These are phyloP conservation scores for Cervus canadensis DNA, from an alignment of 2,113 vertebrate genomes.

Conservation along the genomic window DNA sequence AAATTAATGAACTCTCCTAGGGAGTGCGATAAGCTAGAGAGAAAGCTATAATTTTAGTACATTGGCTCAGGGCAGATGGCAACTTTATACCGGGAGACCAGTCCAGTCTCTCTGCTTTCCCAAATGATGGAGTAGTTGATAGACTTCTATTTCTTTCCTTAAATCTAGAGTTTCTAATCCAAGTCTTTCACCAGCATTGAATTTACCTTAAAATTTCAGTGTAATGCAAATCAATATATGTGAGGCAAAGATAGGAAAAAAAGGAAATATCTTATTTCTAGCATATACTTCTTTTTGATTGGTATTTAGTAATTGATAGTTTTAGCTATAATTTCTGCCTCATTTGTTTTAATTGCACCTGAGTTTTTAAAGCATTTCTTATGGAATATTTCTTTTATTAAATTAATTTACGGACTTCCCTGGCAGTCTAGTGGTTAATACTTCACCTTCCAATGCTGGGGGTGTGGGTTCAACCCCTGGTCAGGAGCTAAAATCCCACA, in stretches of 20 bases:
- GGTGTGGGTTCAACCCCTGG: not conserved
- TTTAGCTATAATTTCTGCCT: not conserved
- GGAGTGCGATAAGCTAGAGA: not conserved
- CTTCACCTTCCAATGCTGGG: not conserved
- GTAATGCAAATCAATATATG: not conserved
- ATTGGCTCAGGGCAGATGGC: not conserved
- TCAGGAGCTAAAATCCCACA: not conserved
- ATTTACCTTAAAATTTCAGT: not conserved
- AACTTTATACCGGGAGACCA: not conserved
- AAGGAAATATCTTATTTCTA: not conserved
- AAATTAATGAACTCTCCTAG: constrained; percentile 2
- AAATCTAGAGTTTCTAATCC: not conserved
- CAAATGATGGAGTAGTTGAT: not conserved
- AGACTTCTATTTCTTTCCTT: not conserved
- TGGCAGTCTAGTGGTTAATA: not conserved
- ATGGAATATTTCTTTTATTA: not conserved
- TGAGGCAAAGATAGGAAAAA: not conserved
- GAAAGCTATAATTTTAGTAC: not conserved
- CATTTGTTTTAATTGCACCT: constrained; percentile 11
- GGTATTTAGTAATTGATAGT: not conserved
- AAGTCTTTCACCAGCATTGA: not conserved
- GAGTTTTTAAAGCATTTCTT: constrained; percentile 31
- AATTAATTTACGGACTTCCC: not conserved
- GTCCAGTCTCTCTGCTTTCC: not conserved
- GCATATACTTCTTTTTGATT: not conserved